phyloP scores from a whole-genome alignment of 1,140 invertebrate genomes.

The Sarcophaga peregrina region DNA sequence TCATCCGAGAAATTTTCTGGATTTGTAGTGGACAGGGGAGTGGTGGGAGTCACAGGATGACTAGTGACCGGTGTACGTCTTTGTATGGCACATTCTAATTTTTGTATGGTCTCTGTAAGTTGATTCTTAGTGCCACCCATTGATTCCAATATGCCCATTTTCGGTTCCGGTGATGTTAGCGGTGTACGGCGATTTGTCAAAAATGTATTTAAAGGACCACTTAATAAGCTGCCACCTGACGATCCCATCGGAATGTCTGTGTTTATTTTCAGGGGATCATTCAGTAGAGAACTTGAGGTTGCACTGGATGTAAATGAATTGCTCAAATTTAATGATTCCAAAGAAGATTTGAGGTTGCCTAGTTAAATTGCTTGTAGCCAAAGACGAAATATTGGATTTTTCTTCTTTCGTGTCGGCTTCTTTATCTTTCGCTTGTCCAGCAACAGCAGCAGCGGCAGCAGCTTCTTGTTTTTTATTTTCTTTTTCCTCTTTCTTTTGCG shows the following conservation, averaged over 20 bases:
- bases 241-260: slow-evolving; percentile 15
- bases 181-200: slow-evolving; percentile 30
- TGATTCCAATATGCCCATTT: slow-evolving; percentile 59
- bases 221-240: neutral
- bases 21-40: slow-evolving; percentile 49
- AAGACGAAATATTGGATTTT: neutral
- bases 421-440: slow-evolving; percentile 14
- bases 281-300: neutral
- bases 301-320: neutral
- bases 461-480: slow-evolving; percentile 54
- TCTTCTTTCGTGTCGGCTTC: neutral
- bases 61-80: slow-evolving; percentile 59
- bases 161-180: slow-evolving; percentile 57
- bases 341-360: neutral
- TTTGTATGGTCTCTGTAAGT: slow-evolving; percentile 72
- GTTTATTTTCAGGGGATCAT: slow-evolving; percentile 44
- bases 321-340: neutral
- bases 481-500: slow-evolving; percentile 67
- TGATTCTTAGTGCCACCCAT: slow-evolving; percentile 71
- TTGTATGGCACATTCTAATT: slow-evolving; percentile 67
- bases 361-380: slow-evolving; percentile 3
- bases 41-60: slow-evolving; percentile 53
- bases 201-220: slow-evolving; percentile 4
- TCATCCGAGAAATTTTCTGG: slow-evolving; percentile 62
- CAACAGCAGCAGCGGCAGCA: neutral